phyloP scores from a whole-genome alignment of 2,888 invertebrate species.

The Chaetogeoica ovagalla region DNA sequence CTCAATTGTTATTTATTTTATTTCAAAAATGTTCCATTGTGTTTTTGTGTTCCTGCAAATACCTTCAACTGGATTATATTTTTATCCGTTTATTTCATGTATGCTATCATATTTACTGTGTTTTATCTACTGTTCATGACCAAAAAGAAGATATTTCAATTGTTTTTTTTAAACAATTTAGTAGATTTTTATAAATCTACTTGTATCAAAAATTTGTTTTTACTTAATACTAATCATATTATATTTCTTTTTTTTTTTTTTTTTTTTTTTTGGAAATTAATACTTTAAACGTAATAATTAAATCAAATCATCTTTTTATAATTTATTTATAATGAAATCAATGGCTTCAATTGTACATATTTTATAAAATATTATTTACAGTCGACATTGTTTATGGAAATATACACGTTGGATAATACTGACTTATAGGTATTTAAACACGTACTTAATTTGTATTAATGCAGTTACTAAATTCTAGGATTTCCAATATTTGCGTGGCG shows the following conservation, averaged over 20 bases:
- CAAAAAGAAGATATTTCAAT: background rate
- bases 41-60: background rate
- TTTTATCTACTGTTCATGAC: background rate
- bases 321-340: background rate
- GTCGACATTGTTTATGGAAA: background rate
- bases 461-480: conserved; percentile 57
- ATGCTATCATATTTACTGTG: background rate
- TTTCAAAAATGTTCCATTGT: background rate
- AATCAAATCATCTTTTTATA: background rate
- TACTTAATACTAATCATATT: background rate
- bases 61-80: background rate
- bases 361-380: background rate
- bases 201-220: background rate
- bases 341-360: no score
- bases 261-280: background rate
- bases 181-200: background rate
- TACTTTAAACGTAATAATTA: background rate
- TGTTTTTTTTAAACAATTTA: background rate
- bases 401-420: background rate
- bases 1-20: background rate
- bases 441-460: conserved; percentile 4
- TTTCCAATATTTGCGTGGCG: conserved; percentile 95
- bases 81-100: background rate
- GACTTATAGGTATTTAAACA: no score
- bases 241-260: no score